A percentile compares a stretch with the other conserved stretches of the same genome.
Evolutionary conservation across 2,888 invertebrate genomes (phyloP).

Genomic region (Melitaea athalia): DNA sequence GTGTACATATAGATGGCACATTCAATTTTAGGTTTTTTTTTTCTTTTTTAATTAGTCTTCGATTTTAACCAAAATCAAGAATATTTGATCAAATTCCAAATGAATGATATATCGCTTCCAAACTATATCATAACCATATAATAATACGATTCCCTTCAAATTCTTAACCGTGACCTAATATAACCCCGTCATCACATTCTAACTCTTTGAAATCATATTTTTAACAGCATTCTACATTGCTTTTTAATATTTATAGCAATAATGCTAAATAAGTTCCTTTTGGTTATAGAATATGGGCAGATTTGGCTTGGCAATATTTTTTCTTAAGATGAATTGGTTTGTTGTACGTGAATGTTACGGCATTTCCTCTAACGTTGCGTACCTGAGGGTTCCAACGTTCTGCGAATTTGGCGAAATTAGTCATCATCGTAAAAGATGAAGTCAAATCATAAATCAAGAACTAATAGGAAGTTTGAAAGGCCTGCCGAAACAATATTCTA

Average conservation of each 20-base stretch:
- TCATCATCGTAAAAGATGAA: conserved; percentile 58
- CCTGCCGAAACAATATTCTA: neutral
- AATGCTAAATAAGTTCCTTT: conserved; percentile 11
- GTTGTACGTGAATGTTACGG: conserved; percentile 43
- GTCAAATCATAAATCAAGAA: conserved; percentile 32
- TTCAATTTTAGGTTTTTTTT: too few relatives aligned
- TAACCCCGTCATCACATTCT: conserved; percentile 17
- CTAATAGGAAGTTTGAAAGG: conserved; percentile 15
- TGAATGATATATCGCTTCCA: neutral
- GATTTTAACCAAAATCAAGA: neutral
- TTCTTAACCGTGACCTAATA: conserved; percentile 19
- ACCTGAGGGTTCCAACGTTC: conserved; percentile 54
- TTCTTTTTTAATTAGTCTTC: too few relatives aligned
- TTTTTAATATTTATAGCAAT: neutral
- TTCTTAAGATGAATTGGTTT: neutral
- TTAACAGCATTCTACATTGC: conserved; percentile 5
- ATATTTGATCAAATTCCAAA: neutral
- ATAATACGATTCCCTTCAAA: neutral
- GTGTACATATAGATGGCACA: too few relatives aligned
- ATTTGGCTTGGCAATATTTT: neutral
- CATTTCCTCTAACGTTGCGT: conserved; percentile 59
- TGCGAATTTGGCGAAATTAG: conserved; percentile 59
- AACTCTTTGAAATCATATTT: conserved; percentile 14
- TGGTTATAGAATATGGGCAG: neutral
- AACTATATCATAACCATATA: neutral